A percentile compares a stretch with the other conserved stretches of the same genome.
These are phyloP conservation scores for Pseudomyrmex dendroicus DNA, from an alignment of 1,140 invertebrate species.

Conservation along the genomic window DNA sequence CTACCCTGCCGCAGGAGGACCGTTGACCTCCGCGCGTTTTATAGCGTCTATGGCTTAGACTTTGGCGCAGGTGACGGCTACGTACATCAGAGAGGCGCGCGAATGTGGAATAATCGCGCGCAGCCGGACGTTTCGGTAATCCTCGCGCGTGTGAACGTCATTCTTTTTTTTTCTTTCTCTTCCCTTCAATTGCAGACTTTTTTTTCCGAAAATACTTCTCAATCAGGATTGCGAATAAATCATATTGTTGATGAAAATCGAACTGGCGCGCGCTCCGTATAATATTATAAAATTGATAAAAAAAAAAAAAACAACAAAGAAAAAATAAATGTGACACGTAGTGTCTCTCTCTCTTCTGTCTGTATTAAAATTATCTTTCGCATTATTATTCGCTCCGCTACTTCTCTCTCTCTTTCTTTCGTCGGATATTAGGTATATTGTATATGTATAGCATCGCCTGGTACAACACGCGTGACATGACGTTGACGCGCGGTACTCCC, in stretches of 20 bases:
- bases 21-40: slow-evolving; percentile 31
- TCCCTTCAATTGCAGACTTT: not conserved
- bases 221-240: not conserved
- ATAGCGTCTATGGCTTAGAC: slow-evolving; percentile 14
- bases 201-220: slow-evolving; percentile 5
- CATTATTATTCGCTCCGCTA: slow-evolving; percentile 5
- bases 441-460: not conserved
- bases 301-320: slow-evolving; percentile 18
- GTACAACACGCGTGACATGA: slow-evolving; percentile 34
- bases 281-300: slow-evolving; percentile 20
- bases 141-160: not conserved
- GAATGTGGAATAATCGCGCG: slow-evolving; percentile 32
- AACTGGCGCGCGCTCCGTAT: not conserved
- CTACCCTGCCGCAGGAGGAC: not conserved
- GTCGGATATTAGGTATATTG: not conserved
- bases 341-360: not conserved
- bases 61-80: slow-evolving; percentile 7
- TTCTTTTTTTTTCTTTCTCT: not conserved
- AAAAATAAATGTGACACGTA: slow-evolving; percentile 2
- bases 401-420: slow-evolving; percentile 6
- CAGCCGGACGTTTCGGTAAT: slow-evolving; percentile 9
- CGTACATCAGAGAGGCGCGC: slow-evolving; percentile 31
- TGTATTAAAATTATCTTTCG: not conserved
- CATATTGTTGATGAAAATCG: not conserved
- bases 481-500: not conserved